phyloP scores from a whole-genome alignment of 2,888 invertebrate species.

The Hymenopus coronatus region DNA sequence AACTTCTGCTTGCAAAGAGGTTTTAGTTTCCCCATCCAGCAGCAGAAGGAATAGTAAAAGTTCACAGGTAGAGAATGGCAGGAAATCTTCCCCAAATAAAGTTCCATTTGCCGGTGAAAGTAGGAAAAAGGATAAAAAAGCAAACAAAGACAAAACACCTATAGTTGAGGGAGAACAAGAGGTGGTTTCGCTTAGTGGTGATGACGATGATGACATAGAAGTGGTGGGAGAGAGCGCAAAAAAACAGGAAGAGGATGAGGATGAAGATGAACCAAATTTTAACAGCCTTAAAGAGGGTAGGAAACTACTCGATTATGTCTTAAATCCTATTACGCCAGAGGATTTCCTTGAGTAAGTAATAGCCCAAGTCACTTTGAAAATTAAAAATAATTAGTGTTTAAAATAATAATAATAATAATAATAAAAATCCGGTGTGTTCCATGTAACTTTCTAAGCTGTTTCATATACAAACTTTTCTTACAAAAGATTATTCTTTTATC shows the following conservation, averaged over 20 bases:
- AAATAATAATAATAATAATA: too few species aligned
- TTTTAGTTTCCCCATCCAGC: background rate
- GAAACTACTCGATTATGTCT: conserved; percentile 68
- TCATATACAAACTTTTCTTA: too few species aligned
- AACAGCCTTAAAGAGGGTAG: conserved; percentile 60
- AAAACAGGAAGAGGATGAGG: conserved; percentile 44
- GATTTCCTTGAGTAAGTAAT: conserved; percentile 56
- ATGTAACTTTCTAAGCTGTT: too few species aligned
- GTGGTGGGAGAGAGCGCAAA: conserved; percentile 24
- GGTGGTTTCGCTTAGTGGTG: background rate
- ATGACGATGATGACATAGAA: background rate
- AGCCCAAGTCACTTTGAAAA: conserved; percentile 44
- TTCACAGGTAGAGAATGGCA: background rate
- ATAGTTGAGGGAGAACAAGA: background rate
- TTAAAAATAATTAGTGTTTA: too few species aligned
- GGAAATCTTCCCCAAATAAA: background rate
- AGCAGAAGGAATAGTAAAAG: conserved; percentile 22
- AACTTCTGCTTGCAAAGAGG: background rate
- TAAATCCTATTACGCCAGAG: conserved; percentile 61
- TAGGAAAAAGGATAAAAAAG: background rate
- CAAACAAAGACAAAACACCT: background rate
- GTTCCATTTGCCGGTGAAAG: background rate
- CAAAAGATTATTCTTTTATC: too few species aligned
- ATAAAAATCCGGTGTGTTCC: too few species aligned
- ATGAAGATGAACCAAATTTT: conserved; percentile 45